Percentiles rank a stretch among this genome's conserved stretches.
Conservation (phyloP, 2,888 invertebrate species). For the Lathronympha strigana region DNA sequence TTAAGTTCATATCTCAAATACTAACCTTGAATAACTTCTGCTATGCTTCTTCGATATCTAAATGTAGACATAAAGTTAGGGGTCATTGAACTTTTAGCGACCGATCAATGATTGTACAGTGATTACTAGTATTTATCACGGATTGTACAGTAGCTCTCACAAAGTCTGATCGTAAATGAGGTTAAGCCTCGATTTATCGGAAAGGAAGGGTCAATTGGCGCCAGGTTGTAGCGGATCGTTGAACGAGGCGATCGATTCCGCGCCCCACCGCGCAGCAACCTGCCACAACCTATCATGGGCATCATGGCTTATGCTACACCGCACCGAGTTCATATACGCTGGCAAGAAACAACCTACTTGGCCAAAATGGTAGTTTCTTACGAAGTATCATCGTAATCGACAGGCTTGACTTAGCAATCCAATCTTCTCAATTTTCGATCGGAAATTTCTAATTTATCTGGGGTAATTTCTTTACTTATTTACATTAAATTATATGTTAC, state of each 20-base stretch:
- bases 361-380: too few relatives aligned
- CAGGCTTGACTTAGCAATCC: too few relatives aligned
- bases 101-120: too few relatives aligned
- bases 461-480: too few relatives aligned
- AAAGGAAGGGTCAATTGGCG: conserved; percentile 24
- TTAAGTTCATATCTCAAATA: too few relatives aligned
- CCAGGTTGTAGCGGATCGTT: conserved; percentile 46
- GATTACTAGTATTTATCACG: too few relatives aligned
- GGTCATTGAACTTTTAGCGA: neutral
- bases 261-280: conserved; percentile 45
- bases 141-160: too few relatives aligned
- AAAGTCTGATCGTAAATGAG: neutral
- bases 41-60: neutral
- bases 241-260: conserved; percentile 68
- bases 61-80: neutral
- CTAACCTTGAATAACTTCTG: too few relatives aligned
- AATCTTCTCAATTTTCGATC: too few relatives aligned
- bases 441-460: too few relatives aligned
- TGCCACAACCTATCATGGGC: neutral
- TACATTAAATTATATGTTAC: too few relatives aligned
- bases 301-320: neutral
- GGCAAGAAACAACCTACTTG: neutral
- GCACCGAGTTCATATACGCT: neutral
- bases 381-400: too few relatives aligned
- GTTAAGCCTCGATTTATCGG: conserved; percentile 11